phyloP scores from a whole-genome alignment of 1,140 invertebrate species.

The Drosophila ambigua region DNA sequence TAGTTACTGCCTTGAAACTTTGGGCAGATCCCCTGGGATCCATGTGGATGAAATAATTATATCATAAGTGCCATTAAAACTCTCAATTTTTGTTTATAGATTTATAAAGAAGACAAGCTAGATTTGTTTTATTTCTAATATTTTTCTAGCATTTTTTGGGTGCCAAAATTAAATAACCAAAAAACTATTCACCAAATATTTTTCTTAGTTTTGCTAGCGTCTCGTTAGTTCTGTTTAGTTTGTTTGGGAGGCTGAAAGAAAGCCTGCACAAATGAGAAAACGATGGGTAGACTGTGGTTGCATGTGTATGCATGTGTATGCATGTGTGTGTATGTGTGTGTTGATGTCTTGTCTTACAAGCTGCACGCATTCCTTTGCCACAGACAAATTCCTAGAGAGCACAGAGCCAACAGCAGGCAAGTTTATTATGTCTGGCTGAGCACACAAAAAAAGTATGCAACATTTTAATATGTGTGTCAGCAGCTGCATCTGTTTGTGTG shows the following conservation, averaged over 20 bases:
- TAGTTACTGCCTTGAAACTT: no score
- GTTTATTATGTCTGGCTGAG: slow-evolving; percentile 74
- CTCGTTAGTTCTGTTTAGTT: no score
- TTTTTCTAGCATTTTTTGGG: background rate
- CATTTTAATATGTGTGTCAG: slow-evolving; percentile 77
- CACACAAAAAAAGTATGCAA: slow-evolving; percentile 60
- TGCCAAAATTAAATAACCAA: slow-evolving; percentile 68
- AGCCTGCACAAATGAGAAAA: no score
- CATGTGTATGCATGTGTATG: no score
- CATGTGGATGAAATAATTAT: no score
- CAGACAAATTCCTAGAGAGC: slow-evolving; percentile 49
- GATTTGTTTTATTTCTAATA: no score
- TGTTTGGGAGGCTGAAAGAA: no score
- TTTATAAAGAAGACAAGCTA: no score
- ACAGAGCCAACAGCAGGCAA: slow-evolving; percentile 42
- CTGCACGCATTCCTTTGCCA: slow-evolving; percentile 63
- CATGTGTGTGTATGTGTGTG: slow-evolving; percentile 8
- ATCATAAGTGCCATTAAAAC: no score
- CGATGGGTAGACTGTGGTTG: no score
- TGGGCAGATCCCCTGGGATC: no score
- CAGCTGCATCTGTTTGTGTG: slow-evolving; percentile 16
- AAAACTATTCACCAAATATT: slow-evolving; percentile 61
- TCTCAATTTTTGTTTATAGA: no score
- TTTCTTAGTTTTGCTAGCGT: slow-evolving; percentile 53
- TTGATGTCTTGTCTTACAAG: slow-evolving; percentile 69